phyloP scores from a whole-genome alignment of 2,797 vertebrate genomes.

The Acanthopagrus latus region DNA sequence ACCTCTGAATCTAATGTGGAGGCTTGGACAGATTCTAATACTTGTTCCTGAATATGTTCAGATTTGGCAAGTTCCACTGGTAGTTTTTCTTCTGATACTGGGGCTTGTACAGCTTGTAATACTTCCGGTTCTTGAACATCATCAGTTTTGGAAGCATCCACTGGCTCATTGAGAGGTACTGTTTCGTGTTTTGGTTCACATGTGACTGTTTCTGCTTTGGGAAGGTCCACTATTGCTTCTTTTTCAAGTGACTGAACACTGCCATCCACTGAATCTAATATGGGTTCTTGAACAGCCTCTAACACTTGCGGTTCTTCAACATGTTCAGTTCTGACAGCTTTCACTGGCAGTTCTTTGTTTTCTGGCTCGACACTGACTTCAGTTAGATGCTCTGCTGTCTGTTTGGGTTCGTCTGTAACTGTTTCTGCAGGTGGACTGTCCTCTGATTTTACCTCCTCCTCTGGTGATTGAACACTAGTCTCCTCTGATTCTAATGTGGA shows the following conservation, averaged over 20 bases:
- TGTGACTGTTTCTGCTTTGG: background rate
- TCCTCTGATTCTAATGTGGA: slow-evolving; percentile 26
- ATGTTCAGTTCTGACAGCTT: background rate
- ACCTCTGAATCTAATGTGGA: background rate
- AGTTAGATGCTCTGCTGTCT: background rate
- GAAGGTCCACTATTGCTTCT: background rate
- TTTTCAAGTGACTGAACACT: slow-evolving; percentile 22
- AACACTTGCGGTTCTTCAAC: slow-evolving; percentile 3
- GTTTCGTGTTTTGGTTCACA: slow-evolving; percentile 28
- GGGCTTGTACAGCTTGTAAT: slow-evolving; percentile 24
- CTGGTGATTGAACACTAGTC: slow-evolving; percentile 18
- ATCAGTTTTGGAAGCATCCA: background rate
- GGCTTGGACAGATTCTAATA: slow-evolving; percentile 35
- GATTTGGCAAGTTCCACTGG: background rate
- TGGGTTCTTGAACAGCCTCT: slow-evolving; percentile 27
- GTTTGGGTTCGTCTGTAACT: slow-evolving; percentile 22
- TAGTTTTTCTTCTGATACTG: slow-evolving; percentile 3
- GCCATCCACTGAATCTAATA: background rate
- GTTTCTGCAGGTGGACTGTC: background rate
- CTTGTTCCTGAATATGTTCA: background rate
- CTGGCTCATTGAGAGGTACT: background rate
- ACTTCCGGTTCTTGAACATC: slow-evolving; percentile 10
- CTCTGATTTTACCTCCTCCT: slow-evolving; percentile 19
- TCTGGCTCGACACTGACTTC: slow-evolving; percentile 20
- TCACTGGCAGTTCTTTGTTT: background rate